Evolutionary conservation across 2,113 vertebrate species (phyloP), one percentile per base, ranked within the genome.

Genomic region (Monarcha castaneiventris): DNA sequence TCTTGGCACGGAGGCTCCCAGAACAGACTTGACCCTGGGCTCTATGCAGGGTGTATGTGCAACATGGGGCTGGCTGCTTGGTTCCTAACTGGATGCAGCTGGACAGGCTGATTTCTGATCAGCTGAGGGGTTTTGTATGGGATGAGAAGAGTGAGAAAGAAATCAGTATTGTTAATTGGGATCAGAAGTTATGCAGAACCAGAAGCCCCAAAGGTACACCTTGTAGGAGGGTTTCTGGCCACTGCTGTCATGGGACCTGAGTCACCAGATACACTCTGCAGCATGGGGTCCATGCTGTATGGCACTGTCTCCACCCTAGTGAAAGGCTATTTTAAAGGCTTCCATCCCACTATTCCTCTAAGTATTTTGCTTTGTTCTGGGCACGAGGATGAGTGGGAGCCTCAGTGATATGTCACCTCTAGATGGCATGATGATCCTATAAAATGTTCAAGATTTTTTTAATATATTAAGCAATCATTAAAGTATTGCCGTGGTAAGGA

Each of bases 391-490:
- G 54, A 64, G 27, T 68, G 51, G 29, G 33, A 87, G 37, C 17
- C 64, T 94, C 73, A 62, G 49, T 84, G 37, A 71, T 82, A 49
- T 85, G 61, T 59, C 67, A 87, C 96, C 96, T 90, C 95, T 97
- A 97, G 97, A 66, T 96, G 97, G 96, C 97, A 96, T 95, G 51
- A 59, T 67, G 84, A 81, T 88, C 91, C 95, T 92, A 46, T 74
- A 86, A 94, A 95, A 94, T 52, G 62, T 68, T n/a, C 19, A 63
- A 75, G 48, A 22, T 6, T 7, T 39, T 54, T 56, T 75, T 22
- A 1, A 26, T 54, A 4, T 84, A 27, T 72, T 69, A 84, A 92
- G 6, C 26, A 61, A 27, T 48, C 35, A 61, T 86, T 94, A 81
- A 92, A 66, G 11, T 55, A 58, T 63, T 90, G 30, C 37, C 43